Evolutionary conservation across 1,140 invertebrate genomes (phyloP), one percentile per base, ranked within the genome.

Genomic region (Drosophila ohnishii): DNA sequence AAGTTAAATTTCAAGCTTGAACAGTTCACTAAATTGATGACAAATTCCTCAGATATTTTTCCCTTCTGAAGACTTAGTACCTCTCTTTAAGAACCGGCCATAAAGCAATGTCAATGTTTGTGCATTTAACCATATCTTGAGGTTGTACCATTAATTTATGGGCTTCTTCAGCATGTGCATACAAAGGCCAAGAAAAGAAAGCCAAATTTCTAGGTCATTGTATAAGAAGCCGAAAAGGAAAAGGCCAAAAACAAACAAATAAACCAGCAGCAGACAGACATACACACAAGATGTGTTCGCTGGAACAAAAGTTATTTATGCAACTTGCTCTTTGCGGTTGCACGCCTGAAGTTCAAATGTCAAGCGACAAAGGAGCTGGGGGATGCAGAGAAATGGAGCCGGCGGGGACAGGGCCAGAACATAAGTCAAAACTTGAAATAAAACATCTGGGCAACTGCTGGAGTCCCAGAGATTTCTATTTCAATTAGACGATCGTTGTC

Each of bases 121-220:
- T 45, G 16, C 61, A 69, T 66, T 66, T 37, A 65, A 35, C 65
- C 65, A 69, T 53, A 69, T 53, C 61, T 69, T 66, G n/a, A 40
- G 61, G 19, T 59, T 71, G 56, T 67, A 67, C 55, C 72, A 76
- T 76, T 55, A 75, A 76, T 76, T 67, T 77, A 77, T 77, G 73
- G 28, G 35, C 64, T 77, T 69, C 57, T 56, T 53, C 19, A 39
- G 37, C 74, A 77, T 77, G 74, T 62, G 73, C 72, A 75, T 60
- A 75, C 73, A 75, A 75, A 75, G 67, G 60, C 63, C 62, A 67
- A 53, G 53, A 75, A 83, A 83, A 76, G 78, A 84, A 83, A 85
- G 66, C 75, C 71, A 72, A 86, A 82, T 86, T 86, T 86, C 80
- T 83, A 84, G 80, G 80, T 83, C 80, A 84, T 62, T 78, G 80